These are phyloP conservation scores for Noctua comes DNA, from an alignment of 2,888 invertebrate genomes.

Conservation along the genomic window DNA sequence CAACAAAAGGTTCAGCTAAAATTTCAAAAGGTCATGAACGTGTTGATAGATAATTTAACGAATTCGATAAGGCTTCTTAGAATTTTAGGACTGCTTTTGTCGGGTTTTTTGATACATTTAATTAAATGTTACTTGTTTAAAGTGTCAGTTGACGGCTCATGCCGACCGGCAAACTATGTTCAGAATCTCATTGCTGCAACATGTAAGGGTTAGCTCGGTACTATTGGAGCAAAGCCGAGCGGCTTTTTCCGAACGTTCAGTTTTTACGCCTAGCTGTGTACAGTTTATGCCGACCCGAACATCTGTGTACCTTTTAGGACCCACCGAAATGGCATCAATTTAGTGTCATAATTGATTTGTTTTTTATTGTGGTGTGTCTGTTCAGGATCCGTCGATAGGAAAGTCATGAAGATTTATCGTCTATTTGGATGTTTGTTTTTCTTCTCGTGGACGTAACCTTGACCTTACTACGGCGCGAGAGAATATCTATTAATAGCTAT, in stretches of 20 bases:
- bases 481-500: neutral
- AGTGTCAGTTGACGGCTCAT: neutral
- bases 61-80: neutral
- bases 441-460: slow-evolving; percentile 23
- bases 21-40: neutral
- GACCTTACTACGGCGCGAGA: slow-evolving; percentile 8
- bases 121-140: too few relatives aligned
- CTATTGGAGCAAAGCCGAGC: neutral
- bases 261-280: neutral
- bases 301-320: neutral
- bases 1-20: neutral
- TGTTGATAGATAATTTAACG: neutral
- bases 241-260: neutral
- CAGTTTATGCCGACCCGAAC: neutral
- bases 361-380: neutral
- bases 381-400: neutral
- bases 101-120: too few relatives aligned
- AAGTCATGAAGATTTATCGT: slow-evolving; percentile 9
- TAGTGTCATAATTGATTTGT: neutral
- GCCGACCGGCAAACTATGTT: neutral
- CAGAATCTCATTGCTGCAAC: neutral
- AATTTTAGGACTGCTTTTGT: neutral
- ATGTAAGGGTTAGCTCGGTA: neutral
- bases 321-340: neutral
- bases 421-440: slow-evolving; percentile 35